Conservation (phyloP, 2,797 vertebrate species). For the Catharus ustulatus region DNA sequence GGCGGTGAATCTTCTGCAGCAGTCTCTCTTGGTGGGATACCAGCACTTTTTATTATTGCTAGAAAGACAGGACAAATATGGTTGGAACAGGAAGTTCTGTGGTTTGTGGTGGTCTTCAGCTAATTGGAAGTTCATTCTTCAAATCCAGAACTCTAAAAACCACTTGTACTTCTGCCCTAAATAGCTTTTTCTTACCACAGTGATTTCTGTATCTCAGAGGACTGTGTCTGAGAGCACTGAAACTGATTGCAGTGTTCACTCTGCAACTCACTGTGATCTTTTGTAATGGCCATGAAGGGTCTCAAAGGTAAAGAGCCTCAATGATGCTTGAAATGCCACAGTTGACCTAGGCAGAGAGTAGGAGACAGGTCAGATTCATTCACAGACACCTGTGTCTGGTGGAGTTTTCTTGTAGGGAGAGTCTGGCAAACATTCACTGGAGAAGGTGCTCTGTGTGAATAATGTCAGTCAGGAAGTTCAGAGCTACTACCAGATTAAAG, state of each 20-base stretch:
- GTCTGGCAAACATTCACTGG: not conserved
- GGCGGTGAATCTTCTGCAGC: not conserved
- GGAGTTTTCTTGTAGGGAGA: not conserved
- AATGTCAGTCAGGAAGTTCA: not conserved
- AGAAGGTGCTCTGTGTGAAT: not conserved
- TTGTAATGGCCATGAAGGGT: not conserved
- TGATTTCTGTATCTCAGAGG: not conserved
- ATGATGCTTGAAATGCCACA: not conserved
- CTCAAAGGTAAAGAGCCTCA: not conserved
- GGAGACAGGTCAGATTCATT: not conserved
- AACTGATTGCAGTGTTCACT: not conserved
- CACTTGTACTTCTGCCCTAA: not conserved
- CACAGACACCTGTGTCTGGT: not conserved
- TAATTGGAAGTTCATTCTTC: not conserved
- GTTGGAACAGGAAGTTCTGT: not conserved
- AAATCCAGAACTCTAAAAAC: not conserved
- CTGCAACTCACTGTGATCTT: not conserved
- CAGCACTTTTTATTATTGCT: not conserved
- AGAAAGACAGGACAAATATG: not conserved
- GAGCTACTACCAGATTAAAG: not conserved
- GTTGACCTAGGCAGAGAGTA: not conserved
- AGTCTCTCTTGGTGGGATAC: not conserved
- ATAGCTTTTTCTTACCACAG: not conserved
- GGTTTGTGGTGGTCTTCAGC: not conserved
- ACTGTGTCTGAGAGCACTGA: not conserved